A percentile compares a stretch with the other conserved stretches of the same genome.
Conservation (phyloP, 2,113 vertebrate species). For the Arvicanthis niloticus region DNA sequence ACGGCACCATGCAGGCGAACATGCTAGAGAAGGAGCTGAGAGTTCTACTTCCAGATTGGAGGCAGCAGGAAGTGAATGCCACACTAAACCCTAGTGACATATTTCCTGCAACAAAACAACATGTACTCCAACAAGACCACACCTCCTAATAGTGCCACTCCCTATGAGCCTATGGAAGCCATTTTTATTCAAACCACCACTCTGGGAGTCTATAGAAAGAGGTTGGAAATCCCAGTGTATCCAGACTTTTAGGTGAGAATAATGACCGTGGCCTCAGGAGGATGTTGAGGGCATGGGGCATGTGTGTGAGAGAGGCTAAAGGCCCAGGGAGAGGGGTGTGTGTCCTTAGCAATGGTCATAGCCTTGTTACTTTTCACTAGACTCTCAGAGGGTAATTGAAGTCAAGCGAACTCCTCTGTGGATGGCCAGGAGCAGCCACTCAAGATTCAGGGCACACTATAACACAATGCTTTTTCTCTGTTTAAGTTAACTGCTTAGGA, state of each 20-base stretch:
- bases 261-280: not conserved
- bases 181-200: not conserved
- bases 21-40: not conserved
- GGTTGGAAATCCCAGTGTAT: not conserved
- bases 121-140: not conserved
- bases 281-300: not conserved
- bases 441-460: not conserved
- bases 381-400: not conserved
- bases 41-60: not conserved
- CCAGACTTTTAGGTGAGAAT: not conserved
- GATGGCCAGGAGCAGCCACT: not conserved
- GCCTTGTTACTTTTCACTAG: not conserved
- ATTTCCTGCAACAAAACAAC: too few species aligned
- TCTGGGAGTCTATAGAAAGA: not conserved
- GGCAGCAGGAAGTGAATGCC: not conserved
- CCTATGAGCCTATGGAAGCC: not conserved
- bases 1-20: not conserved
- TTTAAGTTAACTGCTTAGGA: not conserved
- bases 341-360: fast-evolving
- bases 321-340: not conserved
- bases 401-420: fast-evolving
- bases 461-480: not conserved
- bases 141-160: not conserved
- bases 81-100: not conserved
- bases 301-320: not conserved